These are phyloP conservation scores for Xiphydria camelus DNA, from an alignment of 2,888 invertebrate species.

Conservation along the genomic window DNA sequence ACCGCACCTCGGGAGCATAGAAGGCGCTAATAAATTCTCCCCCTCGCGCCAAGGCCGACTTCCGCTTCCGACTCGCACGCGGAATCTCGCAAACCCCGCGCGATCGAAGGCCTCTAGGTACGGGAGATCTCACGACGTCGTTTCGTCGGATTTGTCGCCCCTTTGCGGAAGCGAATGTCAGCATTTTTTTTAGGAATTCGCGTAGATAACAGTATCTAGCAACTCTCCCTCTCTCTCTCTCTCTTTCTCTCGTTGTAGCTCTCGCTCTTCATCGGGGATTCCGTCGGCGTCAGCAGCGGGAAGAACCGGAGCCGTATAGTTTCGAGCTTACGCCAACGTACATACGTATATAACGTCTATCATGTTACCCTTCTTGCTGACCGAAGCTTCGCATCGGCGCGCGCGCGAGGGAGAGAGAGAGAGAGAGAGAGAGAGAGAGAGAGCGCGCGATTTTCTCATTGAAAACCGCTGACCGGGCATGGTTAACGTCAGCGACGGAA, in stretches of 20 bases:
- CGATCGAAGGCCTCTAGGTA: too few species aligned
- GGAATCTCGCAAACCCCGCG: too few species aligned
- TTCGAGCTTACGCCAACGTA: constrained; percentile 17
- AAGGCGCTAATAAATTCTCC: too few species aligned
- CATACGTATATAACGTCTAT: constrained; percentile 10
- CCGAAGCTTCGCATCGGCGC: constrained; percentile 12
- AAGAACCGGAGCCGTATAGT: constrained; percentile 9
- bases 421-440: too few species aligned
- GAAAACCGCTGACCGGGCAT: background rate
- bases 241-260: background rate
- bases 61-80: too few species aligned
- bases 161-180: too few species aligned
- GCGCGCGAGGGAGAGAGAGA: too few species aligned
- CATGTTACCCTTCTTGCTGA: constrained; percentile 14
- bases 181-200: too few species aligned
- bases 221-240: constrained; percentile 5
- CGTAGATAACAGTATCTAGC: constrained; percentile 1
- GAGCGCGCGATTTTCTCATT: constrained; percentile 13
- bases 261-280: constrained; percentile 12
- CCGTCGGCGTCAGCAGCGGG: constrained; percentile 12
- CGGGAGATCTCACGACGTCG: too few species aligned
- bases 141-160: too few species aligned
- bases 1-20: too few species aligned
- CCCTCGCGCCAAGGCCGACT: too few species aligned
- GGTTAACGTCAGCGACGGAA: background rate